These are phyloP conservation scores for Elachura formosa DNA, from an alignment of 2,113 vertebrate genomes.

Conservation along the genomic window DNA sequence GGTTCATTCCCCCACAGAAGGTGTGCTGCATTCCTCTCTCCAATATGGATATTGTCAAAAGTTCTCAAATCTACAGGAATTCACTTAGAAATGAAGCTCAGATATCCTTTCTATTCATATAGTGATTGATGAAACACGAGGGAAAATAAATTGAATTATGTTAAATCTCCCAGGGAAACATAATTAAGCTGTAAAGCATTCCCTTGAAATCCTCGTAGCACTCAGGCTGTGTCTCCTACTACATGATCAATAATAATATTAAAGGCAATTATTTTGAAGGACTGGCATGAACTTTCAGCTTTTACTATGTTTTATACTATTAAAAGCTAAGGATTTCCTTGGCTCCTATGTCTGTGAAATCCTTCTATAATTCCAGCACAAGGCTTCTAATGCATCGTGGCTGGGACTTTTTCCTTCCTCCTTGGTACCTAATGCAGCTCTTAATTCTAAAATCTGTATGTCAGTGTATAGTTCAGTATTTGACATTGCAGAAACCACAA, in stretches of 20 bases:
- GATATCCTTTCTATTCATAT: slow-evolving; percentile 59
- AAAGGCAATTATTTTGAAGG: slow-evolving; percentile 74
- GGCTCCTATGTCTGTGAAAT: background rate
- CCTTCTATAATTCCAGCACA: background rate
- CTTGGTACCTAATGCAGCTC: background rate
- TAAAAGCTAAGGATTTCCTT: slow-evolving; percentile 15
- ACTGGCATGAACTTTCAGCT: slow-evolving; percentile 49
- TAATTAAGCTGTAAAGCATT: slow-evolving; percentile 76
- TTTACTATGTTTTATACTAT: slow-evolving; percentile 47
- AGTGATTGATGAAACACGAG: slow-evolving; percentile 71
- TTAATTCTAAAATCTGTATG: background rate
- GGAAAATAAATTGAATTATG: slow-evolving; percentile 77
- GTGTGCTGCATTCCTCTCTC: background rate
- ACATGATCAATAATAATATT: slow-evolving; percentile 77
- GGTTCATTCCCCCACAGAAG: background rate
- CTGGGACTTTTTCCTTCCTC: background rate
- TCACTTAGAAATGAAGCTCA: slow-evolving; percentile 54
- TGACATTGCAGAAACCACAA: background rate
- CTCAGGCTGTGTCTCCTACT: slow-evolving; percentile 66
- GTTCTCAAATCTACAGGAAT: slow-evolving; percentile 47
- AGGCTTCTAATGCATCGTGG: background rate
- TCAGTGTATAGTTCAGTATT: background rate
- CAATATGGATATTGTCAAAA: background rate
- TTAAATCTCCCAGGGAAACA: slow-evolving; percentile 75
- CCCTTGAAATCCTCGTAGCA: slow-evolving; percentile 68